Base-by-base conservation (phyloP, 2,888 invertebrate genomes). In the Scrobipalpa atriplicella region DNA sequence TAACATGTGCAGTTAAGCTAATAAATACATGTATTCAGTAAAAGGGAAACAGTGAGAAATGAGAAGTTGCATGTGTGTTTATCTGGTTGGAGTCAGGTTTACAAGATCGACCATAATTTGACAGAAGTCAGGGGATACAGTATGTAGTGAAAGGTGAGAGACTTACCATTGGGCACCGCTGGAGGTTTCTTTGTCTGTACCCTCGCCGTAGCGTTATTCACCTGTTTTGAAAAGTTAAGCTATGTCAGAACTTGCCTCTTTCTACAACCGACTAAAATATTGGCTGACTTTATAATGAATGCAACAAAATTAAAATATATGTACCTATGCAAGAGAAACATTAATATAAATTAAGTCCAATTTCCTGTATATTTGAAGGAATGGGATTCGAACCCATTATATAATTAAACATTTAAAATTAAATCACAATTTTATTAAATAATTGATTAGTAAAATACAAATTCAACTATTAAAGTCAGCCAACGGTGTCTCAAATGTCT, bases 121-220 rank as follows among this genome's bases (percentile, higher is more conserved):
- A 29, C 21, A 11, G 10, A 18, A 56, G 9, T 8, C 18, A 11
- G 29, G 36, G 56, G 8, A 13, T 29, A 56, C 29, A n/a, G 11
- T 29, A 36, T 56, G 0, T 19, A 19, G n/a, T 29, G 13, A 29
- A 36, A 10, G 52, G 36, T 36, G 29, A 13, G 19, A 5, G 39
- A 85, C 97, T 95, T 94, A 98, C 98, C 98, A 94, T 97, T 96
- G 80, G 98, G 97, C 88, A 98, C 95, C 80, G 97, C 94, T 77
- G 97, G 95, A 79, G 98, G 97, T 94, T 99, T 99, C 96, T 98
- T 99, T 86, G 99, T 99, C 95, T 99, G 99, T 92, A 99, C 99
- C 94, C 99, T 95, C 83, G 99, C 99, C 82, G 99, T 99, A 80
- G 99, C 99, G 94, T 99, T 99, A 95, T 99, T 99, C 90, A 99